Evolutionary conservation across 2,888 invertebrate genomes (phyloP), one percentile per base, ranked within the genome.

Genomic region (Dusona sp.): DNA sequence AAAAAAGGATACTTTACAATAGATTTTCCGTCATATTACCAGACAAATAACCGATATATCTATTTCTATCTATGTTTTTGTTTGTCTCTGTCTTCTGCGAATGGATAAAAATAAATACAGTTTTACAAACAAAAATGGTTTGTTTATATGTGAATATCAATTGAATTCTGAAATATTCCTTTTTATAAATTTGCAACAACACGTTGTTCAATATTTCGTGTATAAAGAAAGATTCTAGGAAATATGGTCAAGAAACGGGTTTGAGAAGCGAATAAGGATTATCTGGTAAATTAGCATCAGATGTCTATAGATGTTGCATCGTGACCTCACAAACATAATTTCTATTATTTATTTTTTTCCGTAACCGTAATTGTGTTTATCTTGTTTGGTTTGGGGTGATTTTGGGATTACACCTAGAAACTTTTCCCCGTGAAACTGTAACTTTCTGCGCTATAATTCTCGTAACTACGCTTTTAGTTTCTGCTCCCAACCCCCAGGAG

Each of bases 321-420:
- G 29, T 16, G 16, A 61, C 29, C 16, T 61, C 7, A 29, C 61
- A 16, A 29, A 13, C 61, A 61, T 67, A 68, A 67, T 22, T 38
- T 61, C 36, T 64, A 38, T 45, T 38, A 22, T 19, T 22, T 38
- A 13, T 22, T 61, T 48, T 36, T 51, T n/a, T 33, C 51, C 38
- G 19, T 25, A 51, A 78, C 9, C n/a, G 25, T 78, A 73, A 74
- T 73, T 73, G 48, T 68, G 67, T 61, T 38, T 75, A 68, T 73
- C 68, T 64, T 29, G 57, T 64, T n/a, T 65, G 51, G 25, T 82
- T 85, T 57, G 13, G 82, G 68, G 51, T 79, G 75, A 79, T 75
- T 85, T 85, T 42, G 70, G 82, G 68, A 79, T 82, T 82, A 85
- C 74, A 67, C 61, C 61, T 22, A 25, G 78, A 54, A 85, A 82